Base-by-base conservation (phyloP, 2,888 invertebrate genomes). In the Acrobasis consociella region DNA sequence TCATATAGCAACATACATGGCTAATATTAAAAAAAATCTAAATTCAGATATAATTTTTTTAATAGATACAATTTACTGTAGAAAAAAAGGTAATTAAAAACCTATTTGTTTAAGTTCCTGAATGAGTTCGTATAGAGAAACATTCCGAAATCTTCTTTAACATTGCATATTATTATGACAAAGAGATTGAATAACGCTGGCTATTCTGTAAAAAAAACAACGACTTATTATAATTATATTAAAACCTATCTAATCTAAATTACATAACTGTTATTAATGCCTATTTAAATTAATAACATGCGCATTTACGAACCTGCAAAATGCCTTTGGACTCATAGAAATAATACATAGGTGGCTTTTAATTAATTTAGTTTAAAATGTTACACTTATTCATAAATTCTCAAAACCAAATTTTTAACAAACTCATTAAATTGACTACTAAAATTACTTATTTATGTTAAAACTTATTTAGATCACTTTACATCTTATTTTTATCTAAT, bases 401-500 rank as follows among this genome's bases (percentile, higher is more conserved):
- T 38, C 13, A 9, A 39, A 56, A 56, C 2, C 10, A 49, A 59
- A 59, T 13, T 5, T 49, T 7, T 22, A 8, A 46, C 17, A 22
- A 58, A 17, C 42, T 15, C 42, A 59, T 15, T 5, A 11, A 56
- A 67, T 68, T 51, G 49, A 46, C 64, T 69, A 69, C 67, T 69
- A 65, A 72, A 65, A 63, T 74, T 72, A 60, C 5, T 17, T 15
- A 10, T 69, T 72, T 74, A 74, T 68, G 74, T 73, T 22, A 69
- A 66, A 31, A 16, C 78, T 79, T 79, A 78, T 69, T 73, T 74
- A 76, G 69, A 77, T 79, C 73, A 82, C 76, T 82, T 83, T 79
- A 87, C 78, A 82, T 66, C 75, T 84, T 81, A 83, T 68, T 70
- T 79, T 85, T 72, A 73, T 80, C 90, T 92, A 91, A 86, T 92